Percentiles rank a stretch among this genome's conserved stretches.
Evolutionary conservation across 2,888 invertebrate species (phyloP).

Genomic region (Microdon myrmicae): DNA sequence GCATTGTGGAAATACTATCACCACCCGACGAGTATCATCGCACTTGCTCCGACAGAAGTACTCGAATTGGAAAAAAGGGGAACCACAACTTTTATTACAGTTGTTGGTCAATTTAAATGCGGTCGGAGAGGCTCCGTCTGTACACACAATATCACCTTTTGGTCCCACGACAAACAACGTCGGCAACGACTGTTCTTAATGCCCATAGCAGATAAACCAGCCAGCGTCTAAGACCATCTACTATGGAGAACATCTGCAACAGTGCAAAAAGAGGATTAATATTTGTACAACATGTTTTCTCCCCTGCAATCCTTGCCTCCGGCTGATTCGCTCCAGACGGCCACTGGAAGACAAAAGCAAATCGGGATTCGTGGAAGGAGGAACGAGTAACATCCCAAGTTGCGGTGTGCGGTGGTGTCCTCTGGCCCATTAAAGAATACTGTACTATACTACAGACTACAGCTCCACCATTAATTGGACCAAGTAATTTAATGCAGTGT

Average conservation of each 20-base stretch:
- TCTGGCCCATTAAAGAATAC: conserved; percentile 34
- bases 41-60: conserved; percentile 19
- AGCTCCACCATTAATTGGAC: conserved; percentile 39
- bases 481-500: conserved; percentile 44
- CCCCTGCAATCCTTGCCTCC: no score
- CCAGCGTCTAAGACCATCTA: conserved; percentile 32
- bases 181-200: conserved; percentile 37
- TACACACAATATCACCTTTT: conserved; percentile 1
- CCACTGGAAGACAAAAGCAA: conserved; percentile 33
- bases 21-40: no score
- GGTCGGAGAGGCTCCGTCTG: conserved; percentile 23
- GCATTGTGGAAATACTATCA: no score
- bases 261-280: conserved; percentile 49
- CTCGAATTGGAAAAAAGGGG: conserved; percentile 23
- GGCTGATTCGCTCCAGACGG: not conserved
- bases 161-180: conserved; percentile 21
- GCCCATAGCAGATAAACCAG: conserved; percentile 43
- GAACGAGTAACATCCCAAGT: conserved; percentile 25
- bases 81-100: conserved; percentile 41
- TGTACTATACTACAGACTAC: conserved; percentile 34
- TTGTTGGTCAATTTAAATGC: conserved; percentile 51
- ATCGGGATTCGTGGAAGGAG: conserved; percentile 22
- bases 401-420: conserved; percentile 34
- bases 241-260: conserved; percentile 48
- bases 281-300: conserved; percentile 44